Conservation (phyloP, 2,888 invertebrate species). For the Gibbula magus region DNA sequence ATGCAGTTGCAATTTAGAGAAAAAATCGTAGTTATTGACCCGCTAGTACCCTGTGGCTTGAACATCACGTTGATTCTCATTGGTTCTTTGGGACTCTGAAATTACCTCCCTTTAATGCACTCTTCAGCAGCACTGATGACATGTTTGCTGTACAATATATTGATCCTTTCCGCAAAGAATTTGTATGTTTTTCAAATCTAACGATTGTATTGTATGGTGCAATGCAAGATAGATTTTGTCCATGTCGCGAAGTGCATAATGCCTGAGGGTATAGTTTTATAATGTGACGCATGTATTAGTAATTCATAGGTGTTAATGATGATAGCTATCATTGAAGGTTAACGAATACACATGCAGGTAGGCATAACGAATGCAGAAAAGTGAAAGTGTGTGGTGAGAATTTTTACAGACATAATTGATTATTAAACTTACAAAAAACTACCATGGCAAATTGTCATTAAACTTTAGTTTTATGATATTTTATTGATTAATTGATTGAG, state of each 20-base stretch:
- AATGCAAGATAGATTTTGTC: not conserved
- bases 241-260: slow-evolving; percentile 2
- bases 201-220: not conserved
- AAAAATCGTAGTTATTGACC: not conserved
- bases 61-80: not conserved
- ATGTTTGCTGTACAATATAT: slow-evolving; percentile 8
- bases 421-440: too few relatives aligned
- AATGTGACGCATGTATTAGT: too few relatives aligned
- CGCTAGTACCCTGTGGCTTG: not conserved
- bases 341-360: too few relatives aligned
- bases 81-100: not conserved
- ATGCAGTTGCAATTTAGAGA: not conserved
- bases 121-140: not conserved
- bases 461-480: too few relatives aligned
- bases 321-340: too few relatives aligned
- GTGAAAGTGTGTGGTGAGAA: too few relatives aligned
- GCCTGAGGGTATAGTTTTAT: not conserved
- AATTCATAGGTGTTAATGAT: too few relatives aligned
- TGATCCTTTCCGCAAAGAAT: not conserved
- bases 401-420: too few relatives aligned
- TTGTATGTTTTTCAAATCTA: slow-evolving; percentile 22
- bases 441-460: too few relatives aligned
- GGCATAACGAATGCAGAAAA: too few relatives aligned
- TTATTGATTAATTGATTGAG: too few relatives aligned
- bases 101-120: slow-evolving; percentile 18